Percentiles rank a stretch among this genome's conserved stretches.
These are phyloP conservation scores for Yoshiicerus persimilis DNA, from an alignment of 1,140 invertebrate genomes.

Conservation along the genomic window DNA sequence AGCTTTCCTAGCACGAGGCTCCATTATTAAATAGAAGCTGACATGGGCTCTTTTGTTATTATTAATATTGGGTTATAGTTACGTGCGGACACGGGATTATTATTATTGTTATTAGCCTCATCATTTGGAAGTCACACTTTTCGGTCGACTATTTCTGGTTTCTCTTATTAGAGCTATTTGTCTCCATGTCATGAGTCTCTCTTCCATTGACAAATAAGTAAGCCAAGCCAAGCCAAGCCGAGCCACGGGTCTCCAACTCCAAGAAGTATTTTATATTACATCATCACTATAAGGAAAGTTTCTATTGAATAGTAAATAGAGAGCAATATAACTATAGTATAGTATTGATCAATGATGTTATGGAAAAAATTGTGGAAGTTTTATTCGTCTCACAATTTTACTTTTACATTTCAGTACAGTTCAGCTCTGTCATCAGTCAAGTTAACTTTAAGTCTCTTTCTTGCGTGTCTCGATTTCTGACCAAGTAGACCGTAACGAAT, in stretches of 20 bases:
- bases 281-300: not conserved
- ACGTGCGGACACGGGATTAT: not conserved
- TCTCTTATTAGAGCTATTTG: not conserved
- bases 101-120: constrained; percentile 31
- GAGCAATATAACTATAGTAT: not conserved
- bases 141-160: not conserved
- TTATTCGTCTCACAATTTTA: not conserved
- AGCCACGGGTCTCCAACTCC: not conserved
- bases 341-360: not conserved
- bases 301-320: not conserved
- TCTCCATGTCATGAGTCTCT: not conserved
- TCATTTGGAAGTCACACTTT: constrained; percentile 28
- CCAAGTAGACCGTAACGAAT: not conserved
- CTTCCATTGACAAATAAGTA: not conserved
- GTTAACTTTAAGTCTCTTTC: not conserved
- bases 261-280: no score
- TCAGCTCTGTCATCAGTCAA: not conserved
- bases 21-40: constrained; percentile 27
- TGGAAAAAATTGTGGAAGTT: not conserved
- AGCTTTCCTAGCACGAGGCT: constrained; percentile 6
- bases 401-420: not conserved
- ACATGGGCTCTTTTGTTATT: constrained; percentile 20
- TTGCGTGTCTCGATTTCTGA: not conserved
- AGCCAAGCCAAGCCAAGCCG: not conserved
- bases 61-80: not conserved